phyloP scores from a whole-genome alignment of 35 echinoderm and acorn worm genomes.

The Ptychodera flava region DNA sequence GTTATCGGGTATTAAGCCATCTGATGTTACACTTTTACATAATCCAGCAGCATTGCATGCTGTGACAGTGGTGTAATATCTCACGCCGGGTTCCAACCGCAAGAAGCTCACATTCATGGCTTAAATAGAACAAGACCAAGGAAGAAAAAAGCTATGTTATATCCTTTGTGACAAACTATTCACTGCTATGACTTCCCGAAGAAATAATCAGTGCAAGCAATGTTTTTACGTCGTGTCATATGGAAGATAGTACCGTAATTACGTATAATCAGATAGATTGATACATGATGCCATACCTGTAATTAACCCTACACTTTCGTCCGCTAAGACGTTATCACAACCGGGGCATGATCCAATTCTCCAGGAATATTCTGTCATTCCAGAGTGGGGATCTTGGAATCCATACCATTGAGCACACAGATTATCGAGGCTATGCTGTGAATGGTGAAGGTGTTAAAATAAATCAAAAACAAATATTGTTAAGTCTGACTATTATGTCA shows the following conservation, averaged over 20 bases:
- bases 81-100: constrained; percentile 11
- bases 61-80: constrained; percentile 32
- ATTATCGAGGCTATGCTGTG: too few species aligned
- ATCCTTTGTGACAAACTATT: too few species aligned
- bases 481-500: too few species aligned
- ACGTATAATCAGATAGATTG: background rate
- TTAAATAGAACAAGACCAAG: too few species aligned
- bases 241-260: too few species aligned
- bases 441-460: too few species aligned
- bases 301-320: background rate
- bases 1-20: constrained; percentile 25
- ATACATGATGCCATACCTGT: background rate
- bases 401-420: constrained; percentile 22
- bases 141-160: too few species aligned
- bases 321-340: constrained; percentile 10
- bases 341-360: constrained; percentile 9
- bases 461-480: too few species aligned
- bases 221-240: too few species aligned
- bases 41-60: constrained; percentile 35
- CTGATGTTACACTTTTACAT: constrained; percentile 32
- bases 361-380: constrained; percentile 8
- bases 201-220: too few species aligned
- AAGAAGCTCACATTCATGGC: background rate
- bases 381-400: constrained; percentile 21
- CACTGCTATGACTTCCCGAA: too few species aligned